Percentiles rank a stretch among this genome's conserved stretches.
phyloP scores from a whole-genome alignment of 2,113 vertebrate species.

The Leucoraja erinaceus region DNA sequence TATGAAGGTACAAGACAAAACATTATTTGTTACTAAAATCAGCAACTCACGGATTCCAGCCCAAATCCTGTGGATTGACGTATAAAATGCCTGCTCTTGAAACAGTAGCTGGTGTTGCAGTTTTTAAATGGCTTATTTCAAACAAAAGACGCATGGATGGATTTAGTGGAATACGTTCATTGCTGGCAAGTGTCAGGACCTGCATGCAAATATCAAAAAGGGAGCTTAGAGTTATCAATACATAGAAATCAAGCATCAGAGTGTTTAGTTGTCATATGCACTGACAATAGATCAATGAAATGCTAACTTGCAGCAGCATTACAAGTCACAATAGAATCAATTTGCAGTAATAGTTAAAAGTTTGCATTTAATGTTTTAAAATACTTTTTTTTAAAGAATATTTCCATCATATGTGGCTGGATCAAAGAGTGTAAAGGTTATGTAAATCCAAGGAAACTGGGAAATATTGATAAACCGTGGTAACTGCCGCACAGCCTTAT shows the following conservation, averaged over 20 bases:
- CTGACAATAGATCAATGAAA: no score
- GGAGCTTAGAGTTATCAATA: background rate
- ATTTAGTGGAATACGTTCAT: conserved; percentile 45
- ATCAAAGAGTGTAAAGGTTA: background rate
- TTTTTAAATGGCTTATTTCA: conserved; percentile 48
- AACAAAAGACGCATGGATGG: conserved; percentile 50
- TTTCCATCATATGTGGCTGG: background rate
- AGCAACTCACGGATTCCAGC: conserved; percentile 51
- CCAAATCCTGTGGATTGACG: conserved; percentile 50
- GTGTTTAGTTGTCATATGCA: no score
- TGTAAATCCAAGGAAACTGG: background rate
- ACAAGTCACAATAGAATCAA: background rate
- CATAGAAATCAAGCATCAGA: no score
- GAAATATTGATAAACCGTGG: background rate
- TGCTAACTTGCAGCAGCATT: no score
- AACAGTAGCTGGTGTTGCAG: conserved; percentile 47
- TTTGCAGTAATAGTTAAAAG: background rate
- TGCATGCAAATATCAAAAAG: conserved; percentile 17
- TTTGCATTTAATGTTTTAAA: background rate
- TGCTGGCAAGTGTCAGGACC: conserved; percentile 53
- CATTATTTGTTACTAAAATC: conserved; percentile 1
- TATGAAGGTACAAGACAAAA: background rate
- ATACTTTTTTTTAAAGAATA: background rate
- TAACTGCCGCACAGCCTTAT: background rate
- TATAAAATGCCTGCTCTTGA: conserved; percentile 51